phyloP scores from a whole-genome alignment of 2,113 vertebrate species.

The Neolamprologus cancellatus region DNA sequence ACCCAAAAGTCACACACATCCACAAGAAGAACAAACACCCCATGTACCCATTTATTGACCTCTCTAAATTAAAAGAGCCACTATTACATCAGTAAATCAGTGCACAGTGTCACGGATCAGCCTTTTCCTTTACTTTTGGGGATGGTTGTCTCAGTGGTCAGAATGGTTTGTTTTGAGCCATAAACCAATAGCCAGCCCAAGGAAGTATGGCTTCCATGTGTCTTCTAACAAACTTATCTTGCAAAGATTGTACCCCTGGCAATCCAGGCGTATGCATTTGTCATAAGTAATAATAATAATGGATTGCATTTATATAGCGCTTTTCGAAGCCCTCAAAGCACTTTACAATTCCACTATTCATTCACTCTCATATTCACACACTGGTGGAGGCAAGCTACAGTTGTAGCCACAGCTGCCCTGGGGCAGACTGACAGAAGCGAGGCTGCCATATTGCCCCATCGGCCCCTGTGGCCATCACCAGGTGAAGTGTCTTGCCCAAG shows the following conservation, averaged over 20 bases:
- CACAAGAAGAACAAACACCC: not conserved
- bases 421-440: too few species aligned
- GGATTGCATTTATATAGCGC: too few species aligned
- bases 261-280: not conserved
- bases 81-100: not conserved
- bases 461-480: too few species aligned
- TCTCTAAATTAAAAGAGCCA: not conserved
- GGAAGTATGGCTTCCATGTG: not conserved
- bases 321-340: too few species aligned
- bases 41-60: not conserved
- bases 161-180: not conserved
- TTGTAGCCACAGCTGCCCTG: too few species aligned
- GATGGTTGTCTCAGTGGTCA: not conserved
- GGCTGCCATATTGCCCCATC: rapidly evolving
- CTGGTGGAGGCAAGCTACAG: too few species aligned
- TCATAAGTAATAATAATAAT: not conserved
- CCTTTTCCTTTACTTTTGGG: not conserved
- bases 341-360: too few species aligned
- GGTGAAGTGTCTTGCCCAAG: too few species aligned
- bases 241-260: not conserved
- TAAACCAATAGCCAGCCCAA: not conserved
- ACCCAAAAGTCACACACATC: not conserved
- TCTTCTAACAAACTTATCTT: not conserved
- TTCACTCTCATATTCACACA: too few species aligned
- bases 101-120: not conserved